phyloP scores from a whole-genome alignment of 2,888 invertebrate genomes.

The Leucoma salicis region DNA sequence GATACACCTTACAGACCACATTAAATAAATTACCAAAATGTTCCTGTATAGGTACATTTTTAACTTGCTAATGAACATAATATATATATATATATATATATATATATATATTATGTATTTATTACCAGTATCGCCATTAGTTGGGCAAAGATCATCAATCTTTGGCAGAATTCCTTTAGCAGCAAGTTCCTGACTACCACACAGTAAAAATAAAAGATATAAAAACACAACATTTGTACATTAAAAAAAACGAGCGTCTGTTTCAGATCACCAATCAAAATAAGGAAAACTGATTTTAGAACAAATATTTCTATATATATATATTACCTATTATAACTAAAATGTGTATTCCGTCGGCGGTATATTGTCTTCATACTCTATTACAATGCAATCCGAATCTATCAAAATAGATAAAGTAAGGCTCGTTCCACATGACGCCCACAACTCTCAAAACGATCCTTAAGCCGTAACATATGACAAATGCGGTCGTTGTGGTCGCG shows the following conservation, averaged over 20 bases:
- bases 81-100: conserved; percentile 8
- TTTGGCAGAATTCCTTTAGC: conserved; percentile 40
- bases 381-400: too few species aligned
- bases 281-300: not conserved
- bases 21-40: conserved; percentile 34
- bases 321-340: too few species aligned
- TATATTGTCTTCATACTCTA: too few species aligned
- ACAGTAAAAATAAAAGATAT: conserved; percentile 11
- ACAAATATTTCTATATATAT: not conserved
- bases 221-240: conserved; percentile 15
- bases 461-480: too few species aligned
- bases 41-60: conserved; percentile 20
- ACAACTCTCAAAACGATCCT: too few species aligned
- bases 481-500: too few species aligned
- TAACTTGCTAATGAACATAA: conserved; percentile 22
- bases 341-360: too few species aligned
- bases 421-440: too few species aligned
- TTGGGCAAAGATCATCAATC: conserved; percentile 41
- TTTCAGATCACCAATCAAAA: not conserved
- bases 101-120: too few species aligned
- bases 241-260: conserved; percentile 6
- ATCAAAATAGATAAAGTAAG: too few species aligned
- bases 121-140: conserved; percentile 31
- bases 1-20: conserved; percentile 42
- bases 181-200: conserved; percentile 18